Conservation (phyloP, 1,140 invertebrate genomes). For the Polypedilum vanderplanki region DNA sequence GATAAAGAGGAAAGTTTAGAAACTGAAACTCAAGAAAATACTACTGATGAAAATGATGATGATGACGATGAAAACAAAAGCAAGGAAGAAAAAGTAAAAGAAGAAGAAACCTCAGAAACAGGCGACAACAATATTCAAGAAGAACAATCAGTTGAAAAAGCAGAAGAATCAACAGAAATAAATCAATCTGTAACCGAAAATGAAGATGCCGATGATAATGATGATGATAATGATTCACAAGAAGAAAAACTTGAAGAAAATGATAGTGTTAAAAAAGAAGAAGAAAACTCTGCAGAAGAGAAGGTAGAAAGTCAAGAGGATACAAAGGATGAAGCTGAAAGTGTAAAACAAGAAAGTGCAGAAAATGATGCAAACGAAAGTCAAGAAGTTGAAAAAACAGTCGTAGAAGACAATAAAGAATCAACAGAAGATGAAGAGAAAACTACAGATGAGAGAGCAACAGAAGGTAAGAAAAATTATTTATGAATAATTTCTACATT, state of each 20-base stretch:
- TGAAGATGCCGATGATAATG: constrained; percentile 37
- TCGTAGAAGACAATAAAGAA: constrained; percentile 32
- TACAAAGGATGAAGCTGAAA: constrained; percentile 31
- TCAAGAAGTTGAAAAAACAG: too few species aligned
- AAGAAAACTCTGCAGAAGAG: constrained; percentile 33
- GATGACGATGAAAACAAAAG: constrained; percentile 41
- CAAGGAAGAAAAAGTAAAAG: constrained; percentile 36
- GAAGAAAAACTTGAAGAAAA: constrained; percentile 36
- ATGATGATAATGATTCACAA: constrained; percentile 39
- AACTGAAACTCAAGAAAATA: constrained; percentile 42
- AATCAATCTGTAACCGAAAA: constrained; percentile 42
- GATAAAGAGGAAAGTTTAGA: constrained; percentile 30
- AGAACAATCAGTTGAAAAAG: constrained; percentile 33
- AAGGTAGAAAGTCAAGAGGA: not conserved
- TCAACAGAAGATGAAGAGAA: constrained; percentile 26
- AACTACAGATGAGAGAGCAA: constrained; percentile 32
- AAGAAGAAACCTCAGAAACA: too few species aligned
- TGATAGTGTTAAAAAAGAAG: constrained; percentile 34
- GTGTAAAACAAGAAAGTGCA: constrained; percentile 34
- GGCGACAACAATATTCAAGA: constrained; percentile 33
- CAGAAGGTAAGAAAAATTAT: constrained; percentile 33
- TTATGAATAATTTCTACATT: too few species aligned
- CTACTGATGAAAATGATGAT: constrained; percentile 35
- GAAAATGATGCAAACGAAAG: constrained; percentile 34
- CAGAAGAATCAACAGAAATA: constrained; percentile 32